Conservation (phyloP, 1,140 invertebrate genomes). For the Zeugodacus cucurbitae region DNA sequence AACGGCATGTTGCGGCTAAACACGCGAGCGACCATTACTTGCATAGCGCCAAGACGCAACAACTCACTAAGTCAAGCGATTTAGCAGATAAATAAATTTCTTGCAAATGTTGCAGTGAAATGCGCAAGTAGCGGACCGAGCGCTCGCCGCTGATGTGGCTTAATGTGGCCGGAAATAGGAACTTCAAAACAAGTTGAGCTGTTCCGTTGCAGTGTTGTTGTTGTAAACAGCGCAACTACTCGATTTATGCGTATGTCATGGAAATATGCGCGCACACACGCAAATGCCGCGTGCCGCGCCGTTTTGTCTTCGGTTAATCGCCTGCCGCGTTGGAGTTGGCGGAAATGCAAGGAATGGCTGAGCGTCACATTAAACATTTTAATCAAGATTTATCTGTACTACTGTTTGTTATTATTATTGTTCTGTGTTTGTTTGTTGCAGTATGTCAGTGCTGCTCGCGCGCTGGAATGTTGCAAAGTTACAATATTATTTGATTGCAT, state of each 20-base stretch:
- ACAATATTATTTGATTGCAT: neutral
- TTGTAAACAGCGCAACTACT: neutral
- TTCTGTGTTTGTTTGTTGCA: neutral
- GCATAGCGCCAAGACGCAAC: neutral
- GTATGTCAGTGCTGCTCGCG: neutral
- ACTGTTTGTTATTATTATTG: neutral
- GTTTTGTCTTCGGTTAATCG: neutral
- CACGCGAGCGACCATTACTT: neutral
- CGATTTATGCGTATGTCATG: neutral
- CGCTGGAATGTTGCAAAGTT: neutral
- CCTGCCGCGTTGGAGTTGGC: neutral
- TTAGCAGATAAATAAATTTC: slow-evolving; percentile 23
- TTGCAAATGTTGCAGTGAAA: neutral
- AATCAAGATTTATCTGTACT: slow-evolving; percentile 13
- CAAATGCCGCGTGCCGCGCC: neutral
- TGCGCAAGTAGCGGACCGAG: neutral
- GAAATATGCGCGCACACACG: neutral
- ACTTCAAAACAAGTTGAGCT: slow-evolving; percentile 27
- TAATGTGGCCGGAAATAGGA: neutral
- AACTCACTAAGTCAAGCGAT: slow-evolving; percentile 1
- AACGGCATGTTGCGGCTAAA: slow-evolving; percentile 1
- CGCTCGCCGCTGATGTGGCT: neutral
- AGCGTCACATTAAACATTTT: slow-evolving; percentile 26
- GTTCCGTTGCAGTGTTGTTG: neutral
- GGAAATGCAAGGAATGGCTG: slow-evolving; percentile 16